A percentile compares a stretch with the other conserved stretches of the same genome.
Conservation (phyloP, 2,113 vertebrate species). For the Sclerurus mexicanus region DNA sequence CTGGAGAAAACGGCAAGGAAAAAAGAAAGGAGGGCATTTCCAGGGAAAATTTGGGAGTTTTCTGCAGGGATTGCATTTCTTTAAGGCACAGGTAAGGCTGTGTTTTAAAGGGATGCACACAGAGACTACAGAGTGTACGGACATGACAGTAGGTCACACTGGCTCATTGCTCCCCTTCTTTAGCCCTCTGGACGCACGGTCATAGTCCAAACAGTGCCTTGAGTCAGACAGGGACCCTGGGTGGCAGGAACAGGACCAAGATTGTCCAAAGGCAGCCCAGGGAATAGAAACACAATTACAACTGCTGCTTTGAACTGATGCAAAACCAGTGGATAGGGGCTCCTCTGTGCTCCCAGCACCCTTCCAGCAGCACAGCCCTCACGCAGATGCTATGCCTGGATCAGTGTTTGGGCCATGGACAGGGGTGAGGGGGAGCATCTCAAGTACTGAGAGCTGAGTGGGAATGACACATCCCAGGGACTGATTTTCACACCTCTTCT, state of each 20-base stretch:
- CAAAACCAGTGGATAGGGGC: neutral
- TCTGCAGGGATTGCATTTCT: neutral
- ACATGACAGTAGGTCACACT: accelerated
- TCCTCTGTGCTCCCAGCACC: neutral
- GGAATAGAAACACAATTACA: neutral
- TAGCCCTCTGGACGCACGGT: neutral
- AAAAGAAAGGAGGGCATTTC: neutral
- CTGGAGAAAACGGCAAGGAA: neutral
- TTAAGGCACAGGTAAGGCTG: neutral
- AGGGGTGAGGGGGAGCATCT: neutral
- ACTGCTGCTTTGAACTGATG: neutral
- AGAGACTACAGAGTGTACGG: neutral
- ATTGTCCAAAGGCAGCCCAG: neutral
- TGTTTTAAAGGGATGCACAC: neutral
- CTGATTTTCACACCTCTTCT: neutral
- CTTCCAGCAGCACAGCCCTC: neutral
- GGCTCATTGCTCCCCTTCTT: neutral
- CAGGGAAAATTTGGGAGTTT: neutral
- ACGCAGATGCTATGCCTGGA: neutral
- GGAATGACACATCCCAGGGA: neutral
- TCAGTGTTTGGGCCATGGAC: neutral
- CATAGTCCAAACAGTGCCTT: neutral
- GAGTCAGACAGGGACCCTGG: neutral
- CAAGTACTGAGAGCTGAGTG: neutral
- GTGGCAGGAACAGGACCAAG: neutral